Conservation (phyloP, 2,797 vertebrate species). For the Phoebastria nigripes region DNA sequence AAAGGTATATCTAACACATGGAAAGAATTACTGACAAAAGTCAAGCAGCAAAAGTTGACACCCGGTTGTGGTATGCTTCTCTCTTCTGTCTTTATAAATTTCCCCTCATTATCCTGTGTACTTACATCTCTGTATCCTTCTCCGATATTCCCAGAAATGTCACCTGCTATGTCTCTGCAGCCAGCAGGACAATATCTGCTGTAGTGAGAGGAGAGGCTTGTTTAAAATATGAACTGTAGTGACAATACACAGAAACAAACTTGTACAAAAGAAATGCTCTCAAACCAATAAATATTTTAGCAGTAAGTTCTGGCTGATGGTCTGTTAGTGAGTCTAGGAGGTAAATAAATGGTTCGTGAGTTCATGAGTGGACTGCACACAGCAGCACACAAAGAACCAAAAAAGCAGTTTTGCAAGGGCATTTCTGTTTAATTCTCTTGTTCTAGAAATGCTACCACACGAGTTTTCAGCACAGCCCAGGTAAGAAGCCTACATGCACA, state of each 20-base stretch:
- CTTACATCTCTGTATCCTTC: conserved; percentile 89
- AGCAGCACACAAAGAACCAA: not conserved
- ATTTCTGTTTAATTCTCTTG: not conserved
- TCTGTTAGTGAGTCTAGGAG: not conserved
- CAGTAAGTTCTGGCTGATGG: not conserved
- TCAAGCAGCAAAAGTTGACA: not conserved
- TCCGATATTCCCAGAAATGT: conserved; percentile 80
- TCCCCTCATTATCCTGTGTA: not conserved
- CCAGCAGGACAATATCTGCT: conserved; percentile 89
- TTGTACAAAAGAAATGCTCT: not conserved
- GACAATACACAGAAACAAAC: not conserved
- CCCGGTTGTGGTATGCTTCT: not conserved
- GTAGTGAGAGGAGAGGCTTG: conserved; percentile 27
- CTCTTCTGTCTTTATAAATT: not conserved
- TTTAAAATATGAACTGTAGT: not conserved
- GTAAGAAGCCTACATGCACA: conserved; percentile 6
- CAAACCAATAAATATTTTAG: not conserved
- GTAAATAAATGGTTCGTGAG: not conserved
- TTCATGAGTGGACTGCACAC: not conserved
- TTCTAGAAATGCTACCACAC: not conserved
- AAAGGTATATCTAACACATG: not conserved
- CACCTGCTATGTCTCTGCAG: conserved; percentile 81
- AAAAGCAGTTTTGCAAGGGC: not conserved
- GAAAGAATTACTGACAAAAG: not conserved
- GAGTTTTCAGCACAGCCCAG: not conserved